Percentiles rank a stretch among this genome's conserved stretches.
Conservation (phyloP, 2,113 vertebrate species). For the Sigmodon hispidus region DNA sequence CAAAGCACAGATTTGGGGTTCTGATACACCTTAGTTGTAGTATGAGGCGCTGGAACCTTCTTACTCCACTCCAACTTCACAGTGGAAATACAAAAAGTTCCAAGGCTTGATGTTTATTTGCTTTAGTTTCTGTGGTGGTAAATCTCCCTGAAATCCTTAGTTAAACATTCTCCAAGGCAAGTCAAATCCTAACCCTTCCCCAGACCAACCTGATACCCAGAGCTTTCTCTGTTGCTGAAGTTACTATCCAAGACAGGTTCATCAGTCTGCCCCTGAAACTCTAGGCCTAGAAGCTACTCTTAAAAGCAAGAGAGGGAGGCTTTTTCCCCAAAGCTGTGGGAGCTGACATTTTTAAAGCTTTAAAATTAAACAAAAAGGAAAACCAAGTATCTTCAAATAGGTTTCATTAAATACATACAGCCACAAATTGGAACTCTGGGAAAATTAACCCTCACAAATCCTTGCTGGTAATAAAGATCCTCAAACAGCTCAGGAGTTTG, state of each 20-base stretch:
- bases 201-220: background rate
- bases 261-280: background rate
- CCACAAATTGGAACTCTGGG: conserved; percentile 18
- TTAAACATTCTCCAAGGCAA: background rate
- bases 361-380: background rate
- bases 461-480: conserved; percentile 21
- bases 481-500: background rate
- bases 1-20: background rate
- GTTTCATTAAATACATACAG: conserved; percentile 35
- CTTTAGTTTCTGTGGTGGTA: background rate
- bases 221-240: background rate
- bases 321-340: background rate
- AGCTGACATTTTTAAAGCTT: conserved; percentile 40
- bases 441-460: conserved; percentile 28
- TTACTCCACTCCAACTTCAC: background rate
- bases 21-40: background rate
- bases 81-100: background rate
- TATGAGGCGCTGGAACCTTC: background rate
- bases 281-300: background rate
- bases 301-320: conserved; percentile 8
- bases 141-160: background rate
- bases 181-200: background rate
- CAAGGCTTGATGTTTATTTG: background rate
- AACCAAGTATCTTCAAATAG: background rate
- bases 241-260: too few relatives aligned